Conservation (phyloP, 2,113 vertebrate genomes). For the Prunella himalayana region DNA sequence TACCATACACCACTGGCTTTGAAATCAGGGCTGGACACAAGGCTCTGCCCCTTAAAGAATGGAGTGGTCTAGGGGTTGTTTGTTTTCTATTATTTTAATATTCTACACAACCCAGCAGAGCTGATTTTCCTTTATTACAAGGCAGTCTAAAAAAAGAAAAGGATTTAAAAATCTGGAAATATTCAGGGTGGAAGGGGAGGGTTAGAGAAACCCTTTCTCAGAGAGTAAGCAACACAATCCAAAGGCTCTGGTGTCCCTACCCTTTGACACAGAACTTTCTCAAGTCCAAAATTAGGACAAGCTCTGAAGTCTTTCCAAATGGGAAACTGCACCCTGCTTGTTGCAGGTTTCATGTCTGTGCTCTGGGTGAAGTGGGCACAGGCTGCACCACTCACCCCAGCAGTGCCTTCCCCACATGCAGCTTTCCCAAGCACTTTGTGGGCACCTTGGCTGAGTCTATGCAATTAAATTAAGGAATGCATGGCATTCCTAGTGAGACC, state of each 20-base stretch:
- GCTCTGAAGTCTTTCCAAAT: background rate
- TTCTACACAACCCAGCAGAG: background rate
- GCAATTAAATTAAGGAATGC: background rate
- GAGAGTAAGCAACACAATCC: background rate
- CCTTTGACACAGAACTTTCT: background rate
- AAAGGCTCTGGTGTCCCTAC: background rate
- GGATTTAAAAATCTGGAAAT: background rate
- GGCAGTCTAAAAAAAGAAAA: background rate
- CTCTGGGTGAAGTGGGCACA: background rate
- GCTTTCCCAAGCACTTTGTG: background rate
- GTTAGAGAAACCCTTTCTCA: background rate
- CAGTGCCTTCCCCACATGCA: rapidly evolving
- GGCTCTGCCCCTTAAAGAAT: background rate
- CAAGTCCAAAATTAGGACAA: background rate
- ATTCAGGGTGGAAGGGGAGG: background rate
- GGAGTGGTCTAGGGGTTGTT: background rate
- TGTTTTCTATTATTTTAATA: background rate
- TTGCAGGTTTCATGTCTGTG: background rate
- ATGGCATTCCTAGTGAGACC: background rate
- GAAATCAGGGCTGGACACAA: background rate
- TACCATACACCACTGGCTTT: background rate
- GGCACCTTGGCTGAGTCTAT: background rate
- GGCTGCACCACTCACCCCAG: background rate
- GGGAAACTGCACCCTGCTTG: background rate
- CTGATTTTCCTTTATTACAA: background rate